Percentiles rank a stretch among this genome's conserved stretches.
Conservation (phyloP, 2,888 invertebrate species). For the Pardosa pseudoannulata region DNA sequence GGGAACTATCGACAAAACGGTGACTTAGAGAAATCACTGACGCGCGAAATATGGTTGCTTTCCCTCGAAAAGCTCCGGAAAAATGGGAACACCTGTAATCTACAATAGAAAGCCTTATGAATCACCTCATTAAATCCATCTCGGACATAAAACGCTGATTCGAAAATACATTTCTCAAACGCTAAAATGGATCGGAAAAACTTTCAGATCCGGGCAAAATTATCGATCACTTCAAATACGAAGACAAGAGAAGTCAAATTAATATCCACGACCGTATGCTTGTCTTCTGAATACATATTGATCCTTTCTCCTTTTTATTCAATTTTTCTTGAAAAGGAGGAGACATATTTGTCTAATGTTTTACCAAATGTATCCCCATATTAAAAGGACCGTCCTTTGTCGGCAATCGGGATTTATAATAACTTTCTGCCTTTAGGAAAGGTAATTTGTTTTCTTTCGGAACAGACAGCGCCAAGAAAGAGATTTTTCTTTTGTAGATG, state of each 20-base stretch:
- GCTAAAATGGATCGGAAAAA: conserved; percentile 15
- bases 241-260: conserved; percentile 71
- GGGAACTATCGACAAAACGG: neutral
- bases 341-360: conserved; percentile 72
- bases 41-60: neutral
- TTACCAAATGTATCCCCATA: conserved; percentile 72
- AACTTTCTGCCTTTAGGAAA: conserved; percentile 59
- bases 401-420: conserved; percentile 71
- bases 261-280: conserved; percentile 64
- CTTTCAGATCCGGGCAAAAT: conserved; percentile 55
- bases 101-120: conserved; percentile 3
- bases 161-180: conserved; percentile 11
- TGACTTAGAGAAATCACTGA: conserved; percentile 7
- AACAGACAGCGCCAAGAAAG: conserved; percentile 49
- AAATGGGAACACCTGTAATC: conserved; percentile 15
- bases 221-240: conserved; percentile 53
- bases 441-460: conserved; percentile 70
- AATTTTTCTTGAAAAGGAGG: conserved; percentile 61
- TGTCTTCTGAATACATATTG: conserved; percentile 54
- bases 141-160: conserved; percentile 9
- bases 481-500: conserved; percentile 65
- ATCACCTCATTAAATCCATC: conserved; percentile 14
- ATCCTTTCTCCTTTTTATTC: conserved; percentile 48
- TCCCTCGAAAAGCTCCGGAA: neutral
- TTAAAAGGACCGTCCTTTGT: conserved; percentile 71